Percentiles rank a stretch among this genome's conserved stretches.
Conservation (phyloP, 2,113 vertebrate species). For the Ameiurus melas region DNA sequence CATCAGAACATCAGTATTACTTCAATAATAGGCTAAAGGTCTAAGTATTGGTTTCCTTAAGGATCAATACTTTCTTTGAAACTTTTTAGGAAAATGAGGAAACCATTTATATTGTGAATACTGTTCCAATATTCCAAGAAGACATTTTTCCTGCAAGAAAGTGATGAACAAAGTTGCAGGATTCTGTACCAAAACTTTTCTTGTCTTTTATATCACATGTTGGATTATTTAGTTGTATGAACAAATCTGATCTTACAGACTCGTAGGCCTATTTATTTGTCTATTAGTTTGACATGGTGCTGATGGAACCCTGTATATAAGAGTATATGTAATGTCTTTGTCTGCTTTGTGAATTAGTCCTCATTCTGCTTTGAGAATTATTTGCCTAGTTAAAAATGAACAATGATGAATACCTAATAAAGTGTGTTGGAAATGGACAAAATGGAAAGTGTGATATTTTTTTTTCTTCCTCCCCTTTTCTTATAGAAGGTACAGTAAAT, state of each 20-base stretch:
- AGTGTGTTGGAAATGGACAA: conserved; percentile 2
- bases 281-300: conserved; percentile 12
- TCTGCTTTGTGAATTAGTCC: conserved; percentile 32
- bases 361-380: background rate
- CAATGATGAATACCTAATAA: conserved; percentile 31
- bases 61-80: background rate
- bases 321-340: conserved; percentile 25
- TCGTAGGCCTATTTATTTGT: conserved; percentile 50
- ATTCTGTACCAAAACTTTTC: background rate
- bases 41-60: background rate
- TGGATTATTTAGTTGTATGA: background rate
- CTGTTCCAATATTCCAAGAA: background rate
- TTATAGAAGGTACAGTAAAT: background rate
- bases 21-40: background rate
- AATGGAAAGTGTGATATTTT: background rate
- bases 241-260: conserved; percentile 10
- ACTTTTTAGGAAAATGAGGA: background rate
- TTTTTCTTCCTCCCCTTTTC: no score
- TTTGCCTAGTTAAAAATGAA: conserved; percentile 8
- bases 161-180: background rate
- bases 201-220: background rate
- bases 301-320: conserved; percentile 42
- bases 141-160: background rate
- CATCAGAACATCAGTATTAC: conserved; percentile 15
- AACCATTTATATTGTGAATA: background rate